Percentiles rank a stretch among this genome's conserved stretches.
phyloP scores from a whole-genome alignment of 2,113 vertebrate species.

The Sporophila hypoxantha region DNA sequence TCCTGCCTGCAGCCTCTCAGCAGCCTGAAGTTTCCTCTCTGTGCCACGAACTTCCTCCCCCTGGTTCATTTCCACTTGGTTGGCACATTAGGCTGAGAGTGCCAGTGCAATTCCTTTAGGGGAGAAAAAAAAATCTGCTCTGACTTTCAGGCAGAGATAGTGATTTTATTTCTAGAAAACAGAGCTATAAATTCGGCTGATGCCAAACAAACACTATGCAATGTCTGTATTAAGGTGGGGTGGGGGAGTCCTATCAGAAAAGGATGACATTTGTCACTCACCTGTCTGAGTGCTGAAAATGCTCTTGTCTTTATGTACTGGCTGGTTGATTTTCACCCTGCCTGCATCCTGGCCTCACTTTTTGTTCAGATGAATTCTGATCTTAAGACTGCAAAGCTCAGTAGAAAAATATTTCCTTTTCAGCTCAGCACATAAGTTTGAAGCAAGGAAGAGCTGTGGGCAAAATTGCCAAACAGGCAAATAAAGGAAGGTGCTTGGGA shows the following conservation, averaged over 20 bases:
- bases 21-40: not conserved
- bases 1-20: not conserved
- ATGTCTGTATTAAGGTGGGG: not conserved
- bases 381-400: not conserved
- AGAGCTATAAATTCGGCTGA: slow-evolving; percentile 7
- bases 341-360: not conserved
- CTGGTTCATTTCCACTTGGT: not conserved
- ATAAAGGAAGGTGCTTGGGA: not conserved
- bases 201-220: not conserved
- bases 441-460: not conserved
- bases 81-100: not conserved
- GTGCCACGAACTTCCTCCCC: not conserved
- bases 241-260: not conserved
- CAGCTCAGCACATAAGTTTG: not conserved
- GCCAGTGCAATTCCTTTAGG: not conserved
- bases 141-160: not conserved
- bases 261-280: slow-evolving; percentile 16
- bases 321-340: not conserved
- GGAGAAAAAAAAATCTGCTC: not conserved
- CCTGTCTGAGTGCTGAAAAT: not conserved
- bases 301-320: not conserved
- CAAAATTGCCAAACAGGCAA: not conserved
- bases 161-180: slow-evolving; percentile 18
- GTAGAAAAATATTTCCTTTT: not conserved
- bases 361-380: not conserved